Conservation (phyloP, 2,113 vertebrate species). For the Gymnarchus niloticus region DNA sequence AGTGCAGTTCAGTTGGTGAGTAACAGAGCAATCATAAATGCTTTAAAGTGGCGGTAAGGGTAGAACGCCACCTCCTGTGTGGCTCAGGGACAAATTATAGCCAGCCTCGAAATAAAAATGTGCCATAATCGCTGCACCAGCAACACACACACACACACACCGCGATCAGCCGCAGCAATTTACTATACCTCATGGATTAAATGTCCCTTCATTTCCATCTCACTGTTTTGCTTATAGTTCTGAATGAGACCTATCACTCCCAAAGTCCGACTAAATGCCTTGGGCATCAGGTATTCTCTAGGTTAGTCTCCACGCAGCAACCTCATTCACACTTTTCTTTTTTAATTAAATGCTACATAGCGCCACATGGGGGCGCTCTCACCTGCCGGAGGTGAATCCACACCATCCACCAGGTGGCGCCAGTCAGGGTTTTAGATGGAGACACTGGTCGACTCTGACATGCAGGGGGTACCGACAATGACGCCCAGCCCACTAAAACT, state of each 20-base stretch:
- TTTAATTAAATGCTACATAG: not conserved
- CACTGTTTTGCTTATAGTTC: too few relatives aligned
- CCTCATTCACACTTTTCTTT: not conserved
- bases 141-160: not conserved
- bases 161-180: not conserved
- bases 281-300: not conserved
- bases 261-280: not conserved
- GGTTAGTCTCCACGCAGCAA: not conserved
- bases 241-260: not conserved
- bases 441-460: not conserved
- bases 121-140: not conserved
- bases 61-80: too few relatives aligned
- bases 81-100: not conserved
- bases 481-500: not conserved
- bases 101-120: not conserved
- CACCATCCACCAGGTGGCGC: not conserved
- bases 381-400: not conserved
- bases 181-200: not conserved
- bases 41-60: not conserved
- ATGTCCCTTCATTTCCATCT: not conserved
- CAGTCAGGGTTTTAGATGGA: not conserved
- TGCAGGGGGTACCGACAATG: not conserved
- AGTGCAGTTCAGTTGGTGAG: not conserved
- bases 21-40: not conserved
- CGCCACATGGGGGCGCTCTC: too few relatives aligned